Evolutionary conservation across 2,113 vertebrate species (phyloP).

Genomic region (Nematolebias whitei): DNA sequence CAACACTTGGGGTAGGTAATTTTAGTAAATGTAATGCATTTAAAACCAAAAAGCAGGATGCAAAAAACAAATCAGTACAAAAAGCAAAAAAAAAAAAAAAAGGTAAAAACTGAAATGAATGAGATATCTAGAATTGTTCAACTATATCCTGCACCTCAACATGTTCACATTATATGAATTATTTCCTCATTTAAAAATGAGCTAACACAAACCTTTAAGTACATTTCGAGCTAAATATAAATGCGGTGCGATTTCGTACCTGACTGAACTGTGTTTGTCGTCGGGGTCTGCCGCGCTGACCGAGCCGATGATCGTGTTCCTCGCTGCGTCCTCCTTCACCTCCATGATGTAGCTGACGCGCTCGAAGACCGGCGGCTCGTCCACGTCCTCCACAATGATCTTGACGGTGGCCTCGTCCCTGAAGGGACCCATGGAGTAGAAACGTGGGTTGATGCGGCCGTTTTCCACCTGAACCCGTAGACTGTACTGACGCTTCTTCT

Average conservation of each 20-base stretch:
- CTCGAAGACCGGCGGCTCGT: slow-evolving; percentile 92
- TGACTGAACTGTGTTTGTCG: slow-evolving; percentile 85
- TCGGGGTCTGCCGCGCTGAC: slow-evolving; percentile 92
- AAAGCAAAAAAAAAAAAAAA: no score
- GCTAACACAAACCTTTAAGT: no score
- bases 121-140: no score
- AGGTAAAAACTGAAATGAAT: no score
- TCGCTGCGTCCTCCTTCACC: slow-evolving; percentile 87
- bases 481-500: slow-evolving; percentile 87
- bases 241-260: slow-evolving; percentile 71
- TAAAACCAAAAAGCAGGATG: no score
- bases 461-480: slow-evolving; percentile 93
- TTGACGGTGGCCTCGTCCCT: slow-evolving; percentile 88
- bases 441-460: slow-evolving; percentile 84
- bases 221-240: no score
- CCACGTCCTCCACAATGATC: slow-evolving; percentile 90
- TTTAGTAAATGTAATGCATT: no score
- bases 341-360: slow-evolving; percentile 88
- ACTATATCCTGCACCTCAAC: no score
- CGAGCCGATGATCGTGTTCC: slow-evolving; percentile 83
- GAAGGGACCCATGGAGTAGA: slow-evolving; percentile 88
- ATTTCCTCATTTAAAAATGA: no score
- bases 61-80: no score
- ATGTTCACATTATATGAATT: no score
- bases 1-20: no score